A percentile compares a stretch with the other conserved stretches of the same genome.
Conservation (phyloP, 2,888 invertebrate species). For the Nasonovia ribisnigri region DNA sequence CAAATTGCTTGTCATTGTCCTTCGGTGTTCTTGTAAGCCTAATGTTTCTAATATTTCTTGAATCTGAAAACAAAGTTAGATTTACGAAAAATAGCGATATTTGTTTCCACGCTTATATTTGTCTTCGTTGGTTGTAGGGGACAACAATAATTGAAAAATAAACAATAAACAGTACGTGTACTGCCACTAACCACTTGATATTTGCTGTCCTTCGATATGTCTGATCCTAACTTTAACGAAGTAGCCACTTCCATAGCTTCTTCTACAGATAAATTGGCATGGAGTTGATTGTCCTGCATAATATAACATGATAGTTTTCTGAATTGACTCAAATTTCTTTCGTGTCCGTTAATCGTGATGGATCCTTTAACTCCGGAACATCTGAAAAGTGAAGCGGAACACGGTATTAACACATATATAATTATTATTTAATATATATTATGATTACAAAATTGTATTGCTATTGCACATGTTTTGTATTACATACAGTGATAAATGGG, state of each 20-base stretch:
- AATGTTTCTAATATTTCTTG: slow-evolving; percentile 92
- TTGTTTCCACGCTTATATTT: background rate
- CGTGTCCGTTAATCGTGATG: slow-evolving; percentile 87
- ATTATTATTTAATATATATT: slow-evolving; percentile 3
- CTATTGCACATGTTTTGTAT: background rate
- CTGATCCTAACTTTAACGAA: slow-evolving; percentile 85
- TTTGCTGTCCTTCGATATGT: slow-evolving; percentile 79
- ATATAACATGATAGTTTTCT: slow-evolving; percentile 95
- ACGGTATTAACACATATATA: background rate
- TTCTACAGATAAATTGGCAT: slow-evolving; percentile 91
- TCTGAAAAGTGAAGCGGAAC: slow-evolving; percentile 71
- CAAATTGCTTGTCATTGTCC: slow-evolving; percentile 90
- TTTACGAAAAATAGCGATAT: background rate
- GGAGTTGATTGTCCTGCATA: slow-evolving; percentile 95
- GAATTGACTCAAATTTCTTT: slow-evolving; percentile 86
- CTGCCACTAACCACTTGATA: slow-evolving; percentile 82
- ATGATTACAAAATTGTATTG: background rate
- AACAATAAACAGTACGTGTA: background rate
- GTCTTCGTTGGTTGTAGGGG: background rate
- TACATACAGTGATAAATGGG: background rate
- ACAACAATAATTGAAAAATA: background rate
- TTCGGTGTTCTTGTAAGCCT: slow-evolving; percentile 86
- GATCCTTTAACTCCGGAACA: slow-evolving; percentile 85
- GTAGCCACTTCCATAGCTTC: slow-evolving; percentile 96
- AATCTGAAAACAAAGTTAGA: slow-evolving; percentile 75